phyloP scores from a whole-genome alignment of 2,888 invertebrate species.

The Eupithecia abbreviata region DNA sequence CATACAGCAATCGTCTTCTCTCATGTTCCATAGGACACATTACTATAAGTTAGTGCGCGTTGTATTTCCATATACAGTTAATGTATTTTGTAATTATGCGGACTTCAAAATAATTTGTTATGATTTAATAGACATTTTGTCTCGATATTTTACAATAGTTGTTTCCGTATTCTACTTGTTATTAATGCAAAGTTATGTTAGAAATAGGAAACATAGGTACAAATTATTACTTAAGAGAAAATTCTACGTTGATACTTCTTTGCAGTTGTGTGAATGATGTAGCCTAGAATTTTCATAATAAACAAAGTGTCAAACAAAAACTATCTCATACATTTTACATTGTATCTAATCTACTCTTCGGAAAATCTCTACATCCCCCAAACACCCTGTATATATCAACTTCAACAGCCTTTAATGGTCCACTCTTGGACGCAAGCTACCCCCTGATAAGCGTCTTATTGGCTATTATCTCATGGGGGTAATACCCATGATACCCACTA shows the following conservation, averaged over 20 bases:
- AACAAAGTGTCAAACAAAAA: too few relatives aligned
- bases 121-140: slow-evolving; percentile 25
- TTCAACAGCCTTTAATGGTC: too few relatives aligned
- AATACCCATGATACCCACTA: too few relatives aligned
- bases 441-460: too few relatives aligned
- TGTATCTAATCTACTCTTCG: neutral
- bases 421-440: too few relatives aligned
- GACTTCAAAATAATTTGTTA: slow-evolving; percentile 15
- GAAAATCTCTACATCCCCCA: neutral
- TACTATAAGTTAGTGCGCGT: slow-evolving; percentile 13
- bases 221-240: neutral
- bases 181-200: slow-evolving; percentile 21
- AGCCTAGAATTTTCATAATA: neutral
- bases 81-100: slow-evolving; percentile 20
- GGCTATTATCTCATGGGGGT: too few relatives aligned
- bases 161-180: slow-evolving; percentile 7
- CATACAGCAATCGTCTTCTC: neutral
- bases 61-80: slow-evolving; percentile 23
- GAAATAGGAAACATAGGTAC: neutral
- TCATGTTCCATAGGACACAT: neutral
- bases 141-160: slow-evolving; percentile 18
- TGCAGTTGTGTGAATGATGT: neutral
- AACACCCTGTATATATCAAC: too few relatives aligned
- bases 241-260: neutral
- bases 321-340: neutral